phyloP scores from a whole-genome alignment of 1,140 invertebrate species.

The Spodoptera litura region DNA sequence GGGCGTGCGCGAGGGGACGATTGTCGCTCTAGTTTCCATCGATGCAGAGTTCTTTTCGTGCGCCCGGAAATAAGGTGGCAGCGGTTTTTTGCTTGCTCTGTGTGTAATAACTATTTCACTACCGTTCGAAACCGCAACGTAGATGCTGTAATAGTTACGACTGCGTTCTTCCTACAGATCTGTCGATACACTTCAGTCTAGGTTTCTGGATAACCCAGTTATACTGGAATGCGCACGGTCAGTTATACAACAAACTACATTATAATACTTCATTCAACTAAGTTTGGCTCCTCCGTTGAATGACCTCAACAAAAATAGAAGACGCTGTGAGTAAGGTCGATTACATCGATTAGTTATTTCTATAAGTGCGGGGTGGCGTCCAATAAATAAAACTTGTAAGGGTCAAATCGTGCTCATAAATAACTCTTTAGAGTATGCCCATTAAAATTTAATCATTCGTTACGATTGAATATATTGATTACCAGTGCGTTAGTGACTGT shows the following conservation, averaged over 20 bases:
- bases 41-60: constrained; percentile 55
- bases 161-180: constrained; percentile 18
- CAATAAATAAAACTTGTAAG: constrained; percentile 65
- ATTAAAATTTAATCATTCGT: constrained; percentile 69
- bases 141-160: constrained; percentile 68
- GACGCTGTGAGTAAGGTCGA: neutral
- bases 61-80: constrained; percentile 41
- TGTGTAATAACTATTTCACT: constrained; percentile 76
- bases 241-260: neutral
- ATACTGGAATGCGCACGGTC: neutral
- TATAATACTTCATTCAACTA: constrained; percentile 15
- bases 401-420: constrained; percentile 62
- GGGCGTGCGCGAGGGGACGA: constrained; percentile 42
- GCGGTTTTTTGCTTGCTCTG: constrained; percentile 60
- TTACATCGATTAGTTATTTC: constrained; percentile 35
- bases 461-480: constrained; percentile 66
- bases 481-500: constrained; percentile 16
- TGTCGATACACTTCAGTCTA: neutral
- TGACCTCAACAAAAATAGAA: constrained; percentile 37
- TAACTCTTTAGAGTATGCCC: constrained; percentile 58
- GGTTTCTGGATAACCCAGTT: constrained; percentile 23
- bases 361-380: constrained; percentile 48
- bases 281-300: constrained; percentile 17
- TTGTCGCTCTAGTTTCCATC: constrained; percentile 58
- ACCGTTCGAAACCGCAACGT: constrained; percentile 71